These are phyloP conservation scores for Champsocephalus esox DNA, from an alignment of 2,797 vertebrate genomes.

Conservation along the genomic window DNA sequence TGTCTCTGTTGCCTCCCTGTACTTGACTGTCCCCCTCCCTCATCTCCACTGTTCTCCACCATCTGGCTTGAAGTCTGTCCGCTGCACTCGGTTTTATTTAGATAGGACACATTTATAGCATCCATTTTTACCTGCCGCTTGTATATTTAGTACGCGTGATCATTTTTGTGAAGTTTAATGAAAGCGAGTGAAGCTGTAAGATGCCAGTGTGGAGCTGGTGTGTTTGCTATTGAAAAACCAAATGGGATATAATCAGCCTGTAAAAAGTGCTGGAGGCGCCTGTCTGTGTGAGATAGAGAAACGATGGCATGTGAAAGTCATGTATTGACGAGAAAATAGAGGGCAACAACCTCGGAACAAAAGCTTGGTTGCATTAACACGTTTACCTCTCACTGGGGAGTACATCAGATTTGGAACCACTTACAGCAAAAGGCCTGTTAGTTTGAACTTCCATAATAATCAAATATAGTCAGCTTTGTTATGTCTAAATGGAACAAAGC, in stretches of 20 bases:
- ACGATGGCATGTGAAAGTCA: constrained; percentile 58
- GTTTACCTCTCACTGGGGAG: constrained; percentile 31
- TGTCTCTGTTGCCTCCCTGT: constrained; percentile 47
- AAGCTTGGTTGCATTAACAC: constrained; percentile 44
- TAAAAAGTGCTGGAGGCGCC: constrained; percentile 32
- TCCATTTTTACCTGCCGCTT: constrained; percentile 32
- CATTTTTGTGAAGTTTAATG: constrained; percentile 17
- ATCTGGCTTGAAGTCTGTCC: constrained; percentile 53
- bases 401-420: constrained; percentile 44
- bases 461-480: constrained; percentile 24
- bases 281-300: constrained; percentile 50
- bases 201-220: constrained; percentile 15
- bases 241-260: constrained; percentile 28
- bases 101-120: constrained; percentile 29
- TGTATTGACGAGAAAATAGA: constrained; percentile 55
- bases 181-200: constrained; percentile 23
- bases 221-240: constrained; percentile 41
- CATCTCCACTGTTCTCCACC: constrained; percentile 51
- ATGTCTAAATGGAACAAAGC: constrained; percentile 2
- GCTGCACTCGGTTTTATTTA: constrained; percentile 36
- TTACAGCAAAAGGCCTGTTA: constrained; percentile 33
- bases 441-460: constrained; percentile 37
- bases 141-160: constrained; percentile 60
- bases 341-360: constrained; percentile 46
- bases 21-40: constrained; percentile 38